Conservation (phyloP, 2,888 invertebrate species). For the Tetropium fuscum region DNA sequence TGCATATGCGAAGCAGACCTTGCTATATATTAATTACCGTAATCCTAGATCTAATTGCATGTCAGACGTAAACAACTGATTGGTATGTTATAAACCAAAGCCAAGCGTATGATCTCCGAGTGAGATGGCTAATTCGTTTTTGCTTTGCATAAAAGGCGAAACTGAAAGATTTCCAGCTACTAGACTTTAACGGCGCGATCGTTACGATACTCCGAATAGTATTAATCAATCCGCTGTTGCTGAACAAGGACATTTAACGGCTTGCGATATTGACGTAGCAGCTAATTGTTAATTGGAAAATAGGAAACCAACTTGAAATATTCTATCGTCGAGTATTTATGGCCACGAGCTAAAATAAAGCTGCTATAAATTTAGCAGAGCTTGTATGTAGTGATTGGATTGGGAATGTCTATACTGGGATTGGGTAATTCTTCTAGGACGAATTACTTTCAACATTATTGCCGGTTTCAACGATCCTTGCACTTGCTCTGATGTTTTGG, state of each 20-base stretch:
- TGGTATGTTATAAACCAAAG: slow-evolving; percentile 7
- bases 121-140: slow-evolving; percentile 3
- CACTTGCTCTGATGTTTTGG: no score
- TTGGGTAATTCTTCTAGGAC: no score
- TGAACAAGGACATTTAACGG: slow-evolving; percentile 4
- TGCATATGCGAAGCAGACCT: no score
- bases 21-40: no score
- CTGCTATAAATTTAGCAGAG: not conserved
- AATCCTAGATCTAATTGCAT: slow-evolving; percentile 9
- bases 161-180: slow-evolving; percentile 7
- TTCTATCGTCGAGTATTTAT: not conserved
- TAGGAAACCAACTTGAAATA: not conserved
- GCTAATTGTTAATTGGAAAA: slow-evolving; percentile 5
- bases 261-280: not conserved
- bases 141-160: slow-evolving; percentile 2
- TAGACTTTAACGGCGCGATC: slow-evolving; percentile 4
- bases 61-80: slow-evolving; percentile 5
- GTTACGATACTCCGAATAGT: not conserved
- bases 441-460: no score
- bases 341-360: not conserved
- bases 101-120: slow-evolving; percentile 1
- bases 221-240: not conserved
- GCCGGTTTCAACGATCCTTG: no score
- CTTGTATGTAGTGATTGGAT: no score
- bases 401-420: no score